Evolutionary conservation across 2,113 vertebrate species (phyloP), one percentile per base, ranked within the genome.

Genomic region (Labeo catla): DNA sequence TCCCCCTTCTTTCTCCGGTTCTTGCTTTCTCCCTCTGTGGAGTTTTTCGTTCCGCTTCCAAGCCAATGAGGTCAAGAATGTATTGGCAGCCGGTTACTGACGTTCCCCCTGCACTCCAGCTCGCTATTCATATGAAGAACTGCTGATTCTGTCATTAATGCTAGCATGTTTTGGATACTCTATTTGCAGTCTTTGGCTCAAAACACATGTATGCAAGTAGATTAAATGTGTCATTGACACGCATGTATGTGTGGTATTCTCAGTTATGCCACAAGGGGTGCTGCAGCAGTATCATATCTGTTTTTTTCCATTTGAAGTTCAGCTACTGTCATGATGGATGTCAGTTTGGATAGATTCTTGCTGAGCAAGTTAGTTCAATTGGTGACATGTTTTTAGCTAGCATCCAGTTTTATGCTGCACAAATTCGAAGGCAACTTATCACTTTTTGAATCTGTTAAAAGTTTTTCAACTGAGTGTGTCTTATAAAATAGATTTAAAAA

Each of bases 1-100:
- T 77, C 50, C 36, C 66, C 50, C 73, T 9, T 72, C 6, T 84
- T 39, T 85, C 70, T 39, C 76, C 34, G 1, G 10, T 59, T 86
- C 28, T 87, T 54, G 66, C 79, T 65, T 39, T 78, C 49, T n/a
- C 34, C n/a, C 28, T 50, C 54, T 76, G 2, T 85, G 15, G 43
- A 80, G 70, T 70, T 86, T 28, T 81, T 61, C 43, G 8, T 73
- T 74, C 65, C 39, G 81, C 45, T 12, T 54, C 45, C 52, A 43
- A 83, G 73, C 74, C 76, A 91, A 87, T 88, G 34, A 88, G 88
- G 88, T 90, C 84, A 91, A 79, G 78, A 93, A 88, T 85, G 87
- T 86, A 76, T 91, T 90, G 76, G 2, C 84, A 76, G 63, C 6
- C 36, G 54, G n/a, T 34, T 47, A 39, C 45, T 81, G 50, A 28